These are phyloP conservation scores for Protaetia brevitarsis DNA, from an alignment of 1,140 invertebrate genomes.

Conservation along the genomic window DNA sequence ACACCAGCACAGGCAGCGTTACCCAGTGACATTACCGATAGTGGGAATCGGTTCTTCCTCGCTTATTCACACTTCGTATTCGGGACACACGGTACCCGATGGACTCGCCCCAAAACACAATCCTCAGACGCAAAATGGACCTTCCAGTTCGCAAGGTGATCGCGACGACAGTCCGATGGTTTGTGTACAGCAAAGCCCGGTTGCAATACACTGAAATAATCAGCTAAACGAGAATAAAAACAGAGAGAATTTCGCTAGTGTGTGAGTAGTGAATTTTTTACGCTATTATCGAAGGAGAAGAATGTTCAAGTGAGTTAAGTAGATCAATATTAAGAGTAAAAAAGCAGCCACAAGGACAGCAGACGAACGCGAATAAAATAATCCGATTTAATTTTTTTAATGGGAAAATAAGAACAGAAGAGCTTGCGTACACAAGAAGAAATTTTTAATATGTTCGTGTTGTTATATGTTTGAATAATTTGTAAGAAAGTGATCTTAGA, in stretches of 20 bases:
- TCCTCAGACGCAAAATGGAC: constrained; percentile 27
- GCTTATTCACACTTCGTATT: constrained; percentile 39
- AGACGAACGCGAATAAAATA: neutral
- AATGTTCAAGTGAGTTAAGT: neutral
- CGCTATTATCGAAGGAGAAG: neutral
- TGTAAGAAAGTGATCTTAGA: constrained; percentile 21
- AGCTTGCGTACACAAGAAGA: neutral
- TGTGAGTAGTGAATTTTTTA: constrained; percentile 14
- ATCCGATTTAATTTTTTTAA: constrained; percentile 11
- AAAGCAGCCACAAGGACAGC: neutral
- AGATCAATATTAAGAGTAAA: neutral
- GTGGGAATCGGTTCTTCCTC: constrained; percentile 39
- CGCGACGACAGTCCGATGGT: constrained; percentile 79
- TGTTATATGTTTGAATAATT: constrained; percentile 22
- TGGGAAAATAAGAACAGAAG: constrained; percentile 4
- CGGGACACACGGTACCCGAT: constrained; percentile 34
- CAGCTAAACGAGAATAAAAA: too few species aligned
- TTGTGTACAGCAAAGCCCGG: constrained; percentile 78
- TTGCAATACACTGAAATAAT: constrained; percentile 62
- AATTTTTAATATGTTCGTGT: constrained; percentile 23
- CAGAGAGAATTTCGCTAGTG: too few species aligned
- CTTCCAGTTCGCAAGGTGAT: constrained; percentile 44
- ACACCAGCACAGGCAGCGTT: constrained; percentile 48
- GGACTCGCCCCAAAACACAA: constrained; percentile 25
- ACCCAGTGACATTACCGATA: constrained; percentile 40